Evolutionary conservation across 2,113 vertebrate genomes (phyloP), one percentile per base, ranked within the genome.

Genomic region (Cheilinus undulatus): DNA sequence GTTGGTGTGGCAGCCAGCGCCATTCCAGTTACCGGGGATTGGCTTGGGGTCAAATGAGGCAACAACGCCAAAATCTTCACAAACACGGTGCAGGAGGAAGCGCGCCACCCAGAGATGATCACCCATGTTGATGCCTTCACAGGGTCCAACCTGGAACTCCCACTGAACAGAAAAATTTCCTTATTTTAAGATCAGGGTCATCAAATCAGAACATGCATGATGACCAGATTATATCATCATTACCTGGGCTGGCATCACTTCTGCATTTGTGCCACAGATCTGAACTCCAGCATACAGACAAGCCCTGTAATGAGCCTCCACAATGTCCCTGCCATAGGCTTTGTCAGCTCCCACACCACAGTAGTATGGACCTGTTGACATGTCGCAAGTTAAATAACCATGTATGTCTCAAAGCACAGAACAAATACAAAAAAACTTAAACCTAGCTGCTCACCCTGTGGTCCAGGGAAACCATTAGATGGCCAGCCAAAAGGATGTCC

Each of bases 191-290:
- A 8, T 22, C 30, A 1, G 20, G 14, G 14, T 22, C 32, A 15
- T 38, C 36, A n/a, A 19, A 26, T 20, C 11, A 7, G 43, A 24
- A 57, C 2, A 8, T 14, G 3, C 9, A 14, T 42, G 10, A 13
- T 14, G 3, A 1, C 23, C 19, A 6, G 40, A 6, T 19, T 5
- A 6, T 17, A 17, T 36, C 86, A 95, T 62, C 0, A 1, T 63
- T 93, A 99, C 98, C 97, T 99, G 98, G 71, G 98, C 95, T 43
- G 97, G 97, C 98, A 99, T 99, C 84, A 97, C 97, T 93, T 99
- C 97, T 4, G 98, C 97, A n/a, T 99, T 99, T 10, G 96, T 99
- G 71, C 98, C 98, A 45, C 94, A 96, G 2, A 99, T 96, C 77
- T 96, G 91, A 73, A 99, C 95, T 0, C 97, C 98, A 0, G 98